Base-by-base conservation (phyloP, 2,797 vertebrate genomes). In the Vespertilio murinus region DNA sequence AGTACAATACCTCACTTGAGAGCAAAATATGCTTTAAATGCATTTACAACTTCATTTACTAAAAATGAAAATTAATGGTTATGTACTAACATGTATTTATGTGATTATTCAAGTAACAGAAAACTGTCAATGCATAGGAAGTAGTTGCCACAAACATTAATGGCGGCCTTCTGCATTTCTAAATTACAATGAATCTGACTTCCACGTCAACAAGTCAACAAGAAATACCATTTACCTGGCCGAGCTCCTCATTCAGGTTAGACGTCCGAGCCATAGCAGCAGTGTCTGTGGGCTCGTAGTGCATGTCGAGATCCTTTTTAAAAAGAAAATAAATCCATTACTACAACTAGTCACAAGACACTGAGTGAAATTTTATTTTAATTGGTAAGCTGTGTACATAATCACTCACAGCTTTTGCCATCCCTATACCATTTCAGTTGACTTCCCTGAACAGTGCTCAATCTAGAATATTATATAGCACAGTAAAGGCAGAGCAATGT, bases 231-330 rank as follows among this genome's bases (percentile, higher is more conserved):
- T 49, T 61, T 98, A 99, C 99, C 99, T 99, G 99, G 93, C 99
- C 99, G 88, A 99, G 98, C 94, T 99, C 99, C 97, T 99, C 99
- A 94, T 99, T 99, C 88, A 99, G 98, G 97, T 99, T 99, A 82
- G 99, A 99, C 12, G 99, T 99, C 71, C 99, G 99, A 94, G 99
- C 99, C 99, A 99, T 99, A 0, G 99, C 99, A 73, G 99, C 98
- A 54, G 99, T 99, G 98, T 99, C 99, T 0, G 99, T 99, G 87
- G 98, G 98, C 97, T 99, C 99, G 67, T 99, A 99, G 59, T 98
- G 98, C 99, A 99, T 99, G 93, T 99, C 99, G 10, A 99, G 98
- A 97, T 99, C 99, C 99, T 70, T 90, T 65, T 54, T 38, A 40
- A 49, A 90, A 30, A 33, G 22, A 33, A 80, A 54, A 90, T 7